A percentile compares a stretch with the other conserved stretches of the same genome.
Evolutionary conservation across 2,113 vertebrate species (phyloP).

Genomic region (Prinia subflava): DNA sequence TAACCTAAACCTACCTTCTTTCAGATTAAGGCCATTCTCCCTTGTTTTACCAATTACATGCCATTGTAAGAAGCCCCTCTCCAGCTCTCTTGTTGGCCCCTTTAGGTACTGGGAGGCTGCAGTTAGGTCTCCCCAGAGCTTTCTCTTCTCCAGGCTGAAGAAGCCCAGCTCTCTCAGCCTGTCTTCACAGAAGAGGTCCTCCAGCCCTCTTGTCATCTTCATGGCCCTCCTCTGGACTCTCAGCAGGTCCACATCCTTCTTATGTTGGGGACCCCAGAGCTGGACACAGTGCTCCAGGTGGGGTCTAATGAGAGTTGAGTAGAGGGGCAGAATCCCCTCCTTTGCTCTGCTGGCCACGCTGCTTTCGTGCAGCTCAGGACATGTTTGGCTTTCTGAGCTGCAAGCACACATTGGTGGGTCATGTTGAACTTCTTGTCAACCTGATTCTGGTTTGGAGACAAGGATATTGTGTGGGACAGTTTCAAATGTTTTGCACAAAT

Average conservation of each 20-base stretch:
- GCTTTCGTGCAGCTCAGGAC: not conserved
- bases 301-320: not conserved
- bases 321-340: not conserved
- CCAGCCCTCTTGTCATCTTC: not conserved
- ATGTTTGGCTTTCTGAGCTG: not conserved
- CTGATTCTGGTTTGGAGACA: not conserved
- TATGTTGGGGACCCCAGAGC: not conserved
- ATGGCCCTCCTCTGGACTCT: not conserved
- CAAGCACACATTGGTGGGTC: not conserved
- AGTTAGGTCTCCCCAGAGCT: not conserved
- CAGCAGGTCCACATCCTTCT: not conserved
- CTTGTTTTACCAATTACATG: no score
- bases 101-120: not conserved
- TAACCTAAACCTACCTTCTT: not conserved
- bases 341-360: fast-evolving
- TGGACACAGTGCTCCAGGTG: not conserved
- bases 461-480: fast-evolving
- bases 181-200: not conserved
- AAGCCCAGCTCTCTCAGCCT: not conserved
- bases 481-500: not conserved
- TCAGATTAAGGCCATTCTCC: not conserved
- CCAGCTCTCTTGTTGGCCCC: not conserved
- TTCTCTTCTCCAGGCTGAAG: not conserved
- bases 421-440: not conserved
- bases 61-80: not conserved